A percentile compares a stretch with the other conserved stretches of the same genome.
phyloP scores from a whole-genome alignment of 1,140 invertebrate genomes.

The Ceratosolen fusciceps region DNA sequence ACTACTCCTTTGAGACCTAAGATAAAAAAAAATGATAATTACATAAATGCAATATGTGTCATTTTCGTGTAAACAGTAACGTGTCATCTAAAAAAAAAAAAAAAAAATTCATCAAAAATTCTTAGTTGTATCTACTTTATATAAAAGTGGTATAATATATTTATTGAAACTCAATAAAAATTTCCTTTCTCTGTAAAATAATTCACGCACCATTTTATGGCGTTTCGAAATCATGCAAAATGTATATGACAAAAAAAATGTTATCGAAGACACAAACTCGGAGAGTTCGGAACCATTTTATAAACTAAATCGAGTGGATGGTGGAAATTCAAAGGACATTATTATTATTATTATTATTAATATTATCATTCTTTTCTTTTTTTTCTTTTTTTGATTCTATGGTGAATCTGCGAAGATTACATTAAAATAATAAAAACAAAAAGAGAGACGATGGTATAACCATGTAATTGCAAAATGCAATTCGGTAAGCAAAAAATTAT shows the following conservation, averaged over 20 bases:
- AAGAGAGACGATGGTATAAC: constrained; percentile 63
- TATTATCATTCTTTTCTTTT: too few relatives aligned
- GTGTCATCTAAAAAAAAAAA: constrained; percentile 44
- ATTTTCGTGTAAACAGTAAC: constrained; percentile 49
- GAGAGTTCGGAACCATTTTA: constrained; percentile 30
- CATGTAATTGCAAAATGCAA: constrained; percentile 61
- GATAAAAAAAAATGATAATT: constrained; percentile 50
- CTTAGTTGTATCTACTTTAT: constrained; percentile 46
- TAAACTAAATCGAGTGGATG: constrained; percentile 33
- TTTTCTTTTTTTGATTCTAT: constrained; percentile 36
- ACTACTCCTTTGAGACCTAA: constrained; percentile 43
- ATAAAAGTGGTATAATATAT: constrained; percentile 45
- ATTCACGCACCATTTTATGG: constrained; percentile 45
- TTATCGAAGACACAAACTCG: constrained; percentile 30
- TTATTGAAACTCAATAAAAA: constrained; percentile 49
- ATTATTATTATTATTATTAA: constrained; percentile 15
- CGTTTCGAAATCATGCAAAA: constrained; percentile 39
- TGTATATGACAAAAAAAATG: constrained; percentile 6
- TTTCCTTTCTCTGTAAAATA: constrained; percentile 35
- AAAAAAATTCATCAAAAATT: constrained; percentile 48
- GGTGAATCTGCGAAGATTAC: constrained; percentile 45
- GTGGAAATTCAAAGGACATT: constrained; percentile 43
- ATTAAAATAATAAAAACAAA: constrained; percentile 58
- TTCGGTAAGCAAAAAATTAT: constrained; percentile 58
- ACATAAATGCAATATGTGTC: constrained; percentile 51